Evolutionary conservation across 2,797 vertebrate genomes (phyloP), one percentile per base, ranked within the genome.

Genomic region (Dendrocincla fuliginosa): DNA sequence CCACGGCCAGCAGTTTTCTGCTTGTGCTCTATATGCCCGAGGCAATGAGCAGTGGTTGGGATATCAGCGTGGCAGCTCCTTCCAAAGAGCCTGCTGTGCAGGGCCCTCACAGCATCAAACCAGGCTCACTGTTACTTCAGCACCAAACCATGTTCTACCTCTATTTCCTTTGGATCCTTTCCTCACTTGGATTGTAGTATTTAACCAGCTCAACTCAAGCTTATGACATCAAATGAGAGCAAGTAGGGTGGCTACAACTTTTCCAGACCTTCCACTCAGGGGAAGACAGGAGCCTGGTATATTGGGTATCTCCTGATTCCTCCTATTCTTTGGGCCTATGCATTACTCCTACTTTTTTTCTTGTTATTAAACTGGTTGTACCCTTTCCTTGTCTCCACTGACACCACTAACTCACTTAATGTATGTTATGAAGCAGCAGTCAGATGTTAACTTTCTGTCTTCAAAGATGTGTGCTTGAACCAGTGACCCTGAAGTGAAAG

Each of bases 401-500:
- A 89, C 70, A 78, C 28, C 75, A 74, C 68, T 9, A 65, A 84
- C 25, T 83, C 39, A 84, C 55, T 89, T 33, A 33, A 59, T 6
- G 1, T 35, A n/a, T 11, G 44, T 65, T 79, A 76, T 15, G 50
- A 81, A 93, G 61, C 63, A 91, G 65, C 41, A 88, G 47, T 86
- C 42, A 81, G 76, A 81, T 69, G 65, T 59, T 93, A 76, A 81
- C 82, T 84, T 92, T 93, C 57, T 83, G 59, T 60, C 79, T 87
- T 81, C 85, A 78, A 55, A 61, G 61, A 87, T 7, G 35, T 69
- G 50, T 68, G 73, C 57, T 84, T 87, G 89, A 94, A 93, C 84
- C 76, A 52, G 49, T 42, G 79, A 94, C 93, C 94, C 73, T 81
- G 61, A 93, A 89, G 76, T 73, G 65, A 91, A 87, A 95, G 69